phyloP scores from a whole-genome alignment of 2,113 vertebrate species.

The Dipodomys spectabilis region DNA sequence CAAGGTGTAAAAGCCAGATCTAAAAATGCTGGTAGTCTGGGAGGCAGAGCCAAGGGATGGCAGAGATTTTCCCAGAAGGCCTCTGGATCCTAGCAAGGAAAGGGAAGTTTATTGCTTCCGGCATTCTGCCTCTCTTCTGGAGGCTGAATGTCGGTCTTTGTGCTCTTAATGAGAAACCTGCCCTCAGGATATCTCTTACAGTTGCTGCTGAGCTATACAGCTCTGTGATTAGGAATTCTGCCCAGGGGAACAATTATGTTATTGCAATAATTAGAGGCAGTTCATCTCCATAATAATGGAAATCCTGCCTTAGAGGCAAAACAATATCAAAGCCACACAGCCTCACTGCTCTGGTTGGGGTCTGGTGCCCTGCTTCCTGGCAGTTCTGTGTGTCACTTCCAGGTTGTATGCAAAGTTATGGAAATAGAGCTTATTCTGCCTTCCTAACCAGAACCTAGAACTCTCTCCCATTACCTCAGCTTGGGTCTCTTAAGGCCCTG shows the following conservation, averaged over 20 bases:
- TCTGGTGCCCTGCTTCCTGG: slow-evolving; percentile 53
- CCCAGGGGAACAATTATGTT: slow-evolving; percentile 86
- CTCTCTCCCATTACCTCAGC: neutral
- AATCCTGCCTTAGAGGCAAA: slow-evolving; percentile 85
- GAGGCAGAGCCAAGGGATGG: slow-evolving; percentile 66
- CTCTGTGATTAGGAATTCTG: slow-evolving; percentile 84
- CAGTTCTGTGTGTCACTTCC: slow-evolving; percentile 64
- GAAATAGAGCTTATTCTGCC: slow-evolving; percentile 26
- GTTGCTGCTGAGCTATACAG: slow-evolving; percentile 76
- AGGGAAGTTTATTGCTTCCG: slow-evolving; percentile 64
- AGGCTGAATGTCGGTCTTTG: slow-evolving; percentile 74
- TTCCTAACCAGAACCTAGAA: slow-evolving; percentile 26
- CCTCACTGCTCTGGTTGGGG: slow-evolving; percentile 73
- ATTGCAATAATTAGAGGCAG: slow-evolving; percentile 86
- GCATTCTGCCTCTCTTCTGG: slow-evolving; percentile 75
- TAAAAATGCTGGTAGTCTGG: slow-evolving; percentile 55
- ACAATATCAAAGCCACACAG: slow-evolving; percentile 76
- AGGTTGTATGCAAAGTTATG: slow-evolving; percentile 40
- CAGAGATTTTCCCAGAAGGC: slow-evolving; percentile 75
- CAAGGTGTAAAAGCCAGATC: slow-evolving; percentile 20
- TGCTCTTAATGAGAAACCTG: slow-evolving; percentile 82
- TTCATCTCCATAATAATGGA: slow-evolving; percentile 89
- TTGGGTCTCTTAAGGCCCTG: neutral
- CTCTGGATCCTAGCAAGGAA: neutral
- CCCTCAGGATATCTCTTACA: slow-evolving; percentile 79